Percentiles rank a stretch among this genome's conserved stretches.
phyloP scores from a whole-genome alignment of 2,888 invertebrate genomes.

The Drosophila barbarae region DNA sequence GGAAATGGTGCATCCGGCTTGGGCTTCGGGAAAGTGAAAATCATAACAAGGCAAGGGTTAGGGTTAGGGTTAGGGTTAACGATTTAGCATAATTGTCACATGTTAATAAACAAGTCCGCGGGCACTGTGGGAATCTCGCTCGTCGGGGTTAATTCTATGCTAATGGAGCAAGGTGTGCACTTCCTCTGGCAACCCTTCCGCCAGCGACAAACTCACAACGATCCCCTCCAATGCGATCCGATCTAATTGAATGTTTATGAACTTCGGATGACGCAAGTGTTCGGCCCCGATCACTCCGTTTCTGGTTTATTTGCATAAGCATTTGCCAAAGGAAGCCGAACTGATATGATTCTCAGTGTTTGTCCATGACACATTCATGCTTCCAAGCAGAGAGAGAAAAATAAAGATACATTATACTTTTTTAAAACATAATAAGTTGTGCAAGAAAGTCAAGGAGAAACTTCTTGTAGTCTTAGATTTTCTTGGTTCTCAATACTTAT shows the following conservation, averaged over 20 bases:
- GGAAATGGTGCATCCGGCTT: constrained; percentile 28
- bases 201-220: background rate
- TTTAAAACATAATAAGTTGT: background rate
- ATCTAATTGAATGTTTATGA: constrained; percentile 35
- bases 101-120: constrained; percentile 67
- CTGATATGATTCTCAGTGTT: constrained; percentile 56
- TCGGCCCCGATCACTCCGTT: constrained; percentile 27
- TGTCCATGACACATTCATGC: constrained; percentile 42
- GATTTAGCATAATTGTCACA: constrained; percentile 67
- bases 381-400: background rate
- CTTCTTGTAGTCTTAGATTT: too few species aligned
- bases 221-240: constrained; percentile 6
- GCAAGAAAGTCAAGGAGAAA: background rate
- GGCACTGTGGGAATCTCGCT: constrained; percentile 43
- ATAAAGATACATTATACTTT: too few species aligned
- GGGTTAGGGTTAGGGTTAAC: constrained; percentile 44
- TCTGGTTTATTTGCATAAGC: constrained; percentile 43
- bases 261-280: constrained; percentile 65
- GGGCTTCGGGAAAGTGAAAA: constrained; percentile 34
- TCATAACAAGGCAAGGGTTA: constrained; percentile 28
- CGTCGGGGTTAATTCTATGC: constrained; percentile 61
- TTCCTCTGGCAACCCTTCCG: constrained; percentile 55
- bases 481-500: too few species aligned
- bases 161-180: constrained; percentile 71
- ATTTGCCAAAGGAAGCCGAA: constrained; percentile 39